A percentile compares a stretch with the other conserved stretches of the same genome.
phyloP scores from a whole-genome alignment of 2,797 vertebrate species.

The Mycteria americana region DNA sequence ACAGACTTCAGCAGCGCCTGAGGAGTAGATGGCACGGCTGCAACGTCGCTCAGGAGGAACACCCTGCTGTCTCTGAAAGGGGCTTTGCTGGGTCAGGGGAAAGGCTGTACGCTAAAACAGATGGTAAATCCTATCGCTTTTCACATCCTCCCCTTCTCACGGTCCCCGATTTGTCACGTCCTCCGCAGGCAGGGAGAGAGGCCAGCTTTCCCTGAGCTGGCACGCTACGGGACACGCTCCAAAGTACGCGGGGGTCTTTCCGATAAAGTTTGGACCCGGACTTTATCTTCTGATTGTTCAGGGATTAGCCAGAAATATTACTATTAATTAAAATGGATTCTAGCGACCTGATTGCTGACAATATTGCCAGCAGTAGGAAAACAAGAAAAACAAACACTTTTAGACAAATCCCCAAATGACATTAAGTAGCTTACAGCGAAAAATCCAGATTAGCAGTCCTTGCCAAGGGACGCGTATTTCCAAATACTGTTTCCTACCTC shows the following conservation, averaged over 20 bases:
- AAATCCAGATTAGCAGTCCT: background rate
- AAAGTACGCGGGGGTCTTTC: background rate
- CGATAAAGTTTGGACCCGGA: too few species aligned
- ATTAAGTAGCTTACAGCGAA: background rate
- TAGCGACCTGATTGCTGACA: background rate
- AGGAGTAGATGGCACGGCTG: background rate
- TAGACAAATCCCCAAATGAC: background rate
- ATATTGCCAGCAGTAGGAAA: background rate
- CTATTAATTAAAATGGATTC: background rate
- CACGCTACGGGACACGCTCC: rapidly evolving
- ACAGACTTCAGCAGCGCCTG: background rate
- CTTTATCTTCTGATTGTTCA: background rate
- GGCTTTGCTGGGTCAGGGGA: background rate
- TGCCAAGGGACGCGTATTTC: background rate
- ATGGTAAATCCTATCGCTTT: background rate
- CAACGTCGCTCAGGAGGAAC: rapidly evolving
- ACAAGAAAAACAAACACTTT: background rate
- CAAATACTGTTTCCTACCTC: background rate
- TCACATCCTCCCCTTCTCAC: too few species aligned
- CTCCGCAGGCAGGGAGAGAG: background rate
- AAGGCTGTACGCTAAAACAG: background rate
- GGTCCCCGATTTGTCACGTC: rapidly evolving
- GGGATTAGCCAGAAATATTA: background rate
- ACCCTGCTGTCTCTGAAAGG: too few species aligned
- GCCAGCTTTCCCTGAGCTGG: background rate